Evolutionary conservation across 2,797 vertebrate genomes (phyloP).

Genomic region (Ptychobarbus kaznakovi): DNA sequence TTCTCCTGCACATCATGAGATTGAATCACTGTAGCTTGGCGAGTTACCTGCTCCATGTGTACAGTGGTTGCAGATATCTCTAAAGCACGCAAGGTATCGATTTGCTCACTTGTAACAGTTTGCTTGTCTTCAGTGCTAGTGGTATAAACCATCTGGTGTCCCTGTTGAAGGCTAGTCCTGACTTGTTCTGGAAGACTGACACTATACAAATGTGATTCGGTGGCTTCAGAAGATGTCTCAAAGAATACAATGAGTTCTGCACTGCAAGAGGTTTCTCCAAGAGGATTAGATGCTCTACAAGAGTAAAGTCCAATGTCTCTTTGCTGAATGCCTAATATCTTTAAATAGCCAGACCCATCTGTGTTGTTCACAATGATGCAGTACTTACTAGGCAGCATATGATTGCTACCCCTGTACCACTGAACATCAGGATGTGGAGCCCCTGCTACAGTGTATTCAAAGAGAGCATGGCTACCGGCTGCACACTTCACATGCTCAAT

Average conservation of each 20-base stretch:
- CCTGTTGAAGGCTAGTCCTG: conserved; percentile 57
- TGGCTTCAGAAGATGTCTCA: conserved; percentile 61
- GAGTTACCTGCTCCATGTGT: conserved; percentile 63
- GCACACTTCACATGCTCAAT: conserved; percentile 70
- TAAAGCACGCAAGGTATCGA: conserved; percentile 55
- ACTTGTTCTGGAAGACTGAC: conserved; percentile 63
- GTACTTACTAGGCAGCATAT: conserved; percentile 71
- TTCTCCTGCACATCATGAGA: conserved; percentile 60
- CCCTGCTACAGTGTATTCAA: conserved; percentile 81
- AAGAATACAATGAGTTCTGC: conserved; percentile 80
- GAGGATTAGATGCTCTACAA: conserved; percentile 81
- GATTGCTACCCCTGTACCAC: conserved; percentile 82
- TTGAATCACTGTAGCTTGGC: conserved; percentile 58
- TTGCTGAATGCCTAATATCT: conserved; percentile 72
- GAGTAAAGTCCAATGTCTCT: conserved; percentile 82
- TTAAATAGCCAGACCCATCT: conserved; percentile 85
- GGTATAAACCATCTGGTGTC: conserved; percentile 60
- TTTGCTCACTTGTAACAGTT: conserved; percentile 59
- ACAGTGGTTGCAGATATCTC: conserved; percentile 59
- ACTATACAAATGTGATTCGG: conserved; percentile 61
- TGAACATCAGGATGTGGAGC: conserved; percentile 79
- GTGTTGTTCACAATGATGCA: conserved; percentile 74
- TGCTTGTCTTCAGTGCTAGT: conserved; percentile 64
- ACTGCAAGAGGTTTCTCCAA: conserved; percentile 80
- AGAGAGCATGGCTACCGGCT: conserved; percentile 76